A percentile compares a stretch with the other conserved stretches of the same genome.
These are phyloP conservation scores for Megalopta genalis DNA, from an alignment of 1,140 invertebrate species.

Conservation along the genomic window DNA sequence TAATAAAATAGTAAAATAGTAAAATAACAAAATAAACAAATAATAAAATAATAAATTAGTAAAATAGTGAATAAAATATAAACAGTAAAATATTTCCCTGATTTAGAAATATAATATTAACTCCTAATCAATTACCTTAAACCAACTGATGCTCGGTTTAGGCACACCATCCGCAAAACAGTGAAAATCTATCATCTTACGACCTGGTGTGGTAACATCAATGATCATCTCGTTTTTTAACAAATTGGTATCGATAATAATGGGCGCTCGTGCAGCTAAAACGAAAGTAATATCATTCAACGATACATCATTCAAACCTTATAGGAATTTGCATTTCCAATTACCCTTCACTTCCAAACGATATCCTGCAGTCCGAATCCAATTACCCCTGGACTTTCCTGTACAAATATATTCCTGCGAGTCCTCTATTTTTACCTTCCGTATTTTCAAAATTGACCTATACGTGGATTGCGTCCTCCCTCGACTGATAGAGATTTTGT, in stretches of 20 bases:
- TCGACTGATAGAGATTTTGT: slow-evolving; percentile 46
- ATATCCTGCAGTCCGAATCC: slow-evolving; percentile 46
- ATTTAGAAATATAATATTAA: no score
- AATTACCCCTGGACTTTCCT: slow-evolving; percentile 49
- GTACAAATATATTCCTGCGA: slow-evolving; percentile 63
- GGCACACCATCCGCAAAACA: slow-evolving; percentile 73
- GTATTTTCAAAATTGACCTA: slow-evolving; percentile 62
- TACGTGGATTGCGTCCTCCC: slow-evolving; percentile 63
- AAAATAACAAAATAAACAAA: no score
- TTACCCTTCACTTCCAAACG: slow-evolving; percentile 64
- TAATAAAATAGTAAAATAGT: no score
- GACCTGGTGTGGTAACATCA: slow-evolving; percentile 49
- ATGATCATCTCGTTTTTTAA: slow-evolving; percentile 56
- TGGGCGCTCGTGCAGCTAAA: slow-evolving; percentile 51
- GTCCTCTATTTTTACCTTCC: slow-evolving; percentile 62
- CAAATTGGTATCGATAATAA: slow-evolving; percentile 61
- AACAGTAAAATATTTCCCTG: no score
- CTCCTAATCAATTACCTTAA: slow-evolving; percentile 69
- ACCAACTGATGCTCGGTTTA: slow-evolving; percentile 72
- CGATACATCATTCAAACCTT: neutral
- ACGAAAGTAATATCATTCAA: slow-evolving; percentile 15
- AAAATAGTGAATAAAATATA: no score
- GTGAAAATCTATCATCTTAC: slow-evolving; percentile 59
- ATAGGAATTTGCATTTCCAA: slow-evolving; percentile 7
- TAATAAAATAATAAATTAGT: no score